Evolutionary conservation across 1,140 invertebrate species (phyloP), one percentile per base, ranked within the genome.

Genomic region (Drosophila sturtevanti): DNA sequence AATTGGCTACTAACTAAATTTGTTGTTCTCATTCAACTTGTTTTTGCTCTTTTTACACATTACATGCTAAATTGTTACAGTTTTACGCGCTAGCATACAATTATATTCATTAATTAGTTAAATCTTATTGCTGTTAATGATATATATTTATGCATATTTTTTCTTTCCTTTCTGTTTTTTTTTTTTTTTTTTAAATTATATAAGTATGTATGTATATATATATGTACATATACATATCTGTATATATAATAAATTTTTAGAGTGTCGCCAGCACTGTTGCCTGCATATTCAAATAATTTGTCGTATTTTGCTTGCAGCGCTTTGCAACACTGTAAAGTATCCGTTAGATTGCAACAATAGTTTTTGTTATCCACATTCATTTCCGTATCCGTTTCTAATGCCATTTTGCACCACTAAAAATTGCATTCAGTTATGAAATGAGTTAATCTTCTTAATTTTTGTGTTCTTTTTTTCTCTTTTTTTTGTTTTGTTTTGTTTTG

Each of bases 1-100:
- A 87, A 87, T 89, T 89, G 66, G 84, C 84, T 89, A 89, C 84
- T 89, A 89, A 84, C 84, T 89, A 89, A 89, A 89, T 89, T 86
- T 72, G 63, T 72, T 68, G 38, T 55, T 80, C 38, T 68, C 65
- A 27, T 37, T 67, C 62, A 74, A 84, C 72, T 34, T 58, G 9
- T 34, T 77, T 81, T 60, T 72, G 41, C 41, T 48, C 84, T 87
- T 89, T 89, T 89, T 89, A 89, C 82, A 87, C 34, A 65, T 89
- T 89, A 89, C 73, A 76, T 22, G 51, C 82, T 87, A 56, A 89
- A 89, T 89, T 81, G 76, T 87, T 87, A 87, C 84, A 86, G 56
- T 67, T 79, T 48, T 81, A 85, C 78, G 81, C 81, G 51, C 81
- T 86, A 87, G 69, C 78, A 84, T 77, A 73, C 60, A 63, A 65